Evolutionary conservation across 1,140 invertebrate species (phyloP), one percentile per base, ranked within the genome.

Genomic region (Popillia japonica): DNA sequence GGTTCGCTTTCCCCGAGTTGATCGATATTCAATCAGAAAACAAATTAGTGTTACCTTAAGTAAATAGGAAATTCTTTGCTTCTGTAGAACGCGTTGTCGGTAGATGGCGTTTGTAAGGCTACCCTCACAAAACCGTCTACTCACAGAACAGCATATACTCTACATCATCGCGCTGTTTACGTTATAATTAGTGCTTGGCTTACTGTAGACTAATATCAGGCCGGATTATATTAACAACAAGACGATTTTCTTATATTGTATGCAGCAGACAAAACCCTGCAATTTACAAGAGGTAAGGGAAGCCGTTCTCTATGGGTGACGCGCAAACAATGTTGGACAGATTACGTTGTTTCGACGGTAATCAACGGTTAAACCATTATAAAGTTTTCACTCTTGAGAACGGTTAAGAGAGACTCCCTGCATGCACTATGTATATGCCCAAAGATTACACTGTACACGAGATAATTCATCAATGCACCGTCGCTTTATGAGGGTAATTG

Each of bases 21-120:
- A 68, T 68, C 61, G 61, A 68, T 68, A 68, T 68, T 68, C 61
- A 68, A 68, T 68, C 61, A 68, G 61, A 68, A 68, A 68, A 27
- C 61, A 68, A 68, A 68, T 68, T 68, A 68, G 61, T 68, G 20
- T 68, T 34, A 68, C 61, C 17, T 68, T 68, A 68, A 68, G 22
- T 68, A 68, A 68, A 68, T 68, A 68, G 61, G 61, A 68, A 68
- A 68, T 68, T 68, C 61, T 68, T 68, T 22, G 61, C 22, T 55
- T 14, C 23, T 34, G 22, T 6, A 8, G 20, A 68, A 48, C 61
- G 61, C 61, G 61, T 23, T 22, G 61, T 22, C 44, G 44, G 10
- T 34, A 34, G 27, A 34, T 34, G 27, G 27, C 27, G 27, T 34
- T 34, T 34, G 27, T 34, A 34, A 48, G 44, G 44, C 22, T 23